Evolutionary conservation across 30 jellyfish, hydroid and myxozoan genomes (phyloP), one percentile per base, ranked within the genome.

Genomic region (Cassiopea andromeda): DNA sequence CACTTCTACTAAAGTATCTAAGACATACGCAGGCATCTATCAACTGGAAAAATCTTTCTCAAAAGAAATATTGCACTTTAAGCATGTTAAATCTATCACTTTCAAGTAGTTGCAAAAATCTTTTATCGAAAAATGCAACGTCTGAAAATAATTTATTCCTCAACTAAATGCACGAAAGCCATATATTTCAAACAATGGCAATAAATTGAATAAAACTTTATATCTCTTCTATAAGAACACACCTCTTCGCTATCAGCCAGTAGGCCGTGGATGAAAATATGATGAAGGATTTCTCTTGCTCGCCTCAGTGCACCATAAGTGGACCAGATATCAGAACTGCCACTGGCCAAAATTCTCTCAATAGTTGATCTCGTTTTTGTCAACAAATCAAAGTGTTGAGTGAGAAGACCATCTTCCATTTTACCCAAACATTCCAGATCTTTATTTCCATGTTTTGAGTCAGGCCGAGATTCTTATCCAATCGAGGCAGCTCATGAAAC

Each of bases 291-390:
- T 61, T 87, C 93, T 73, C 88, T 88, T 54, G 97, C 96, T 18
- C 97, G 81, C 60, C 93, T 73, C 49, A 94, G 66, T 13, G 97
- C 97, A 5, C 98, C 98, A 89, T 84, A 90, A 6, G 94, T 91
- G 49, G 96, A 89, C 98, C 98, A 94, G 66, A 94, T 81, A 77
- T 90, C 94, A 47, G 93, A 81, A 27, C 93, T 90, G 17, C 96
- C 96, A 50, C 95, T 85, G 4, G 95, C 92, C n/a, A 94, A 74
- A 46, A 94, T 70, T 17, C 98, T 97, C 73, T 94, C 98, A 74
- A 90, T 80, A 47, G 98, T 94, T n/a, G 87, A 75, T 77, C 87
- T 60, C 43, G 84, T 54, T 68, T 78, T 82, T 14, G 85, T 54
- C 19, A 87, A 48, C 49, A 87, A 78, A 64, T 78, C 81, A 66